These are phyloP conservation scores for Magallana gigas DNA, from an alignment of 1,140 invertebrate genomes.

Conservation along the genomic window DNA sequence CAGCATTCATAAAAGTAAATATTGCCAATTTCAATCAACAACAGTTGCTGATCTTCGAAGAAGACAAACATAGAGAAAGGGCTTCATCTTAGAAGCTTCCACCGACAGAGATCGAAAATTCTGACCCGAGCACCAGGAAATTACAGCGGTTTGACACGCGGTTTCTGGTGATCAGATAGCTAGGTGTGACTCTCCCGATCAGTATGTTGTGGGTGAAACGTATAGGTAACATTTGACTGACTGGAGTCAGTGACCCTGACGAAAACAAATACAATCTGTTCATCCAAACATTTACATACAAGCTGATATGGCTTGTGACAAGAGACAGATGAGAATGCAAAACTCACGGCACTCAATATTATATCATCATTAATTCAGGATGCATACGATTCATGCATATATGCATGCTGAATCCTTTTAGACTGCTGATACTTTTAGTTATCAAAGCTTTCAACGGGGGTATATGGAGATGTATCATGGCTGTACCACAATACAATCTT, in stretches of 20 bases:
- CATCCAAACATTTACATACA: background rate
- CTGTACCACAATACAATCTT: no score
- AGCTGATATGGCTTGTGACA: background rate
- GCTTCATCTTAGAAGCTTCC: background rate
- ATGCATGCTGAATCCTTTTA: no score
- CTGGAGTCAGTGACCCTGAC: background rate
- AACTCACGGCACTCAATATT: background rate
- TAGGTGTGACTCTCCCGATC: background rate
- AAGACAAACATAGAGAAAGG: constrained; percentile 4
- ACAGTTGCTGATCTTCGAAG: background rate
- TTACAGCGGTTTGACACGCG: background rate
- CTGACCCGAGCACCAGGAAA: background rate
- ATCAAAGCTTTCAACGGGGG: no score
- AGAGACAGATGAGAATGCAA: constrained; percentile 1
- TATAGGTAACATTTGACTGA: constrained; percentile 12
- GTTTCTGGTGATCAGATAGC: background rate
- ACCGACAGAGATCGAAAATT: background rate
- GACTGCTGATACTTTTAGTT: no score
- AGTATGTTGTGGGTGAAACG: background rate
- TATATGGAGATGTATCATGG: no score
- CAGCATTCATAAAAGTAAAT: constrained; percentile 21
- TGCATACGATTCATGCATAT: constrained; percentile 4
- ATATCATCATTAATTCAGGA: background rate
- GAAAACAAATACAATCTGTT: background rate
- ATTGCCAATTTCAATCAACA: constrained; percentile 19